Percentiles rank a stretch among this genome's conserved stretches.
These are phyloP conservation scores for Hirudo medicinalis DNA, from an alignment of 1,140 invertebrate genomes.

Conservation along the genomic window DNA sequence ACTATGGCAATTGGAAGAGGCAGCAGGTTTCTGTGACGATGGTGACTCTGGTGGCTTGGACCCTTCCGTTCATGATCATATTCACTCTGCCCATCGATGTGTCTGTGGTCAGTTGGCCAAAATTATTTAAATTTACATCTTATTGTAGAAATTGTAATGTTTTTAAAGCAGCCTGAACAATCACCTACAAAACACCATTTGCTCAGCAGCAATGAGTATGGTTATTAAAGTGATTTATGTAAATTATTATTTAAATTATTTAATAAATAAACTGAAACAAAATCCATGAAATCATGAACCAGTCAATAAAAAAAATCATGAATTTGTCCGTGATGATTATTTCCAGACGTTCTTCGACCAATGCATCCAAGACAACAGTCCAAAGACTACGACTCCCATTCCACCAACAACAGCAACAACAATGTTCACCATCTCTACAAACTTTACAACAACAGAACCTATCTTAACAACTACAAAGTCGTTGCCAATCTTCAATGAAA, in stretches of 20 bases:
- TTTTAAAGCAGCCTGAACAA: too few species aligned
- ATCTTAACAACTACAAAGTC: neutral
- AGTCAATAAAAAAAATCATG: too few species aligned
- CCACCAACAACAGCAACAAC: conserved; percentile 8
- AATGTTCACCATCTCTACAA: neutral
- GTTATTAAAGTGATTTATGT: too few species aligned
- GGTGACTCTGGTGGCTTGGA: conserved; percentile 89
- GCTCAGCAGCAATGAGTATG: too few species aligned
- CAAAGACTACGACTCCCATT: conserved; percentile 24
- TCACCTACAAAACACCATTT: too few species aligned
- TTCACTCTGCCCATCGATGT: conserved; percentile 93
- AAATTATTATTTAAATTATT: too few species aligned
- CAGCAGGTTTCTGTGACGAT: conserved; percentile 84
- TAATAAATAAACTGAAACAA: too few species aligned
- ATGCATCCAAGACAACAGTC: conserved; percentile 40
- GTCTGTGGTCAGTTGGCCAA: conserved; percentile 63
- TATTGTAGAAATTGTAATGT: too few species aligned
- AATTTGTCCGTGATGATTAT: too few species aligned
- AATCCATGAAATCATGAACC: too few species aligned
- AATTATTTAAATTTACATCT: too few species aligned
- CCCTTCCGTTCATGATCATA: conserved; percentile 93
- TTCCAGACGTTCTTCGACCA: conserved; percentile 49
- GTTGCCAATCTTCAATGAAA: neutral
- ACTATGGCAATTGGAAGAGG: conserved; percentile 86
- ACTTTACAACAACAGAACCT: conserved; percentile 15